Conservation (phyloP, 2,113 vertebrate genomes). For the Spizaetus ornatus region DNA sequence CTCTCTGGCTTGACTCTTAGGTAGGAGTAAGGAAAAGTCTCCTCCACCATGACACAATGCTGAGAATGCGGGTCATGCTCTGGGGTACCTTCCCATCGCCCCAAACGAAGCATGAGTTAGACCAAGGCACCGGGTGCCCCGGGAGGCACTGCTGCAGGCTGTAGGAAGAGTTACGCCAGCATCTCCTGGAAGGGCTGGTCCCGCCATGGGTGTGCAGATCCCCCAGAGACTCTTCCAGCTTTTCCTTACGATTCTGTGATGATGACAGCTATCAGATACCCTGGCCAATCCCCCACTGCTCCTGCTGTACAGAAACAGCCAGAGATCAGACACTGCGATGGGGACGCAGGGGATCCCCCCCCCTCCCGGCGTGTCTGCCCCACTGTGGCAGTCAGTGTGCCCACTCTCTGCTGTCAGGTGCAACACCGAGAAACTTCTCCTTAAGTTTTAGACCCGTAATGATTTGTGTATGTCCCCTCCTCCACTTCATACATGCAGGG, state of each 20-base stretch:
- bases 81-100: accelerated
- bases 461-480: accelerated
- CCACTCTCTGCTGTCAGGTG: not conserved
- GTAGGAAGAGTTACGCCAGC: not conserved
- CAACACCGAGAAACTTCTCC: not conserved
- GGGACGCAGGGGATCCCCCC: not conserved
- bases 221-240: not conserved
- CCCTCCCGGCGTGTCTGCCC: accelerated
- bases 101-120: accelerated
- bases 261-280: accelerated
- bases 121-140: accelerated
- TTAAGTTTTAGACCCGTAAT: accelerated
- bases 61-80: not conserved
- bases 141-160: not conserved
- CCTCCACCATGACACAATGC: accelerated
- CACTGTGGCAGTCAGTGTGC: accelerated
- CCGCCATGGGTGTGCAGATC: not conserved
- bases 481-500: not conserved
- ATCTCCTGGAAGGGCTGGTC: not conserved
- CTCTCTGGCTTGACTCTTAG: not conserved
- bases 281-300: not conserved
- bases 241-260: accelerated
- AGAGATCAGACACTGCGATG: accelerated
- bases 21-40: accelerated
- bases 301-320: not conserved